Base-by-base conservation (phyloP, 2,797 vertebrate genomes). In the Danio aesculapii region DNA sequence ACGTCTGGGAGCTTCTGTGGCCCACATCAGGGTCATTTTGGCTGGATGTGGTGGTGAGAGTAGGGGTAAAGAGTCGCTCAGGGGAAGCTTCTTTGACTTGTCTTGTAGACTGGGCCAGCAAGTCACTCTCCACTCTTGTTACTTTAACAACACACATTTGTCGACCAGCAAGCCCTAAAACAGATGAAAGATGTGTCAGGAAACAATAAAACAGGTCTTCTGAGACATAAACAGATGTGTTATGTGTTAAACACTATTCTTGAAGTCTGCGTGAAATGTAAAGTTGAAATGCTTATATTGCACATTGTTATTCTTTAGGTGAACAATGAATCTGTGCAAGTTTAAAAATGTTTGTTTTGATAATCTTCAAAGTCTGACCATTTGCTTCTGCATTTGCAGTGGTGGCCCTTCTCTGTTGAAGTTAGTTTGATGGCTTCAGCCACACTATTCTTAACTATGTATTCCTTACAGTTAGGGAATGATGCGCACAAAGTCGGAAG, bases 81-180 rank as follows among this genome's bases (percentile, higher is more conserved):
- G 61, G 53, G 6, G 67, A 39, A 4, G 52, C 50, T 8, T 61
- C 57, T 59, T 47, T 59, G 82, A 83, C 9, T 73, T 39, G 13
- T 88, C 87, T 67, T 75, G 87, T 30, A 46, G 91, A 85, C 76
- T 89, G 79, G 39, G 73, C 85, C 83, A 93, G 78, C 75, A 79
- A 77, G 80, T 92, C 87, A 69, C 91, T 90, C 85, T 94, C 90
- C 1, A 94, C 92, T 16, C 93, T 88, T 80, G 93, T 94, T 61
- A 95, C 93, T 81, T 94, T 95, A 63, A 94, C 94, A 41, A 94
- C 92, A 87, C 94, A 95, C 90, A 94, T 92, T 88, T 95, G 94
- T 78, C 91, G 89, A 89, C 91, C 92, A 91, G 91, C 74, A 8
- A 78, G 43, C 2, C 84, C 82, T 85, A 43, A 59, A 72, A 58